These are phyloP conservation scores for Syrrhaptes paradoxus DNA, from an alignment of 2,113 vertebrate species.

Conservation along the genomic window DNA sequence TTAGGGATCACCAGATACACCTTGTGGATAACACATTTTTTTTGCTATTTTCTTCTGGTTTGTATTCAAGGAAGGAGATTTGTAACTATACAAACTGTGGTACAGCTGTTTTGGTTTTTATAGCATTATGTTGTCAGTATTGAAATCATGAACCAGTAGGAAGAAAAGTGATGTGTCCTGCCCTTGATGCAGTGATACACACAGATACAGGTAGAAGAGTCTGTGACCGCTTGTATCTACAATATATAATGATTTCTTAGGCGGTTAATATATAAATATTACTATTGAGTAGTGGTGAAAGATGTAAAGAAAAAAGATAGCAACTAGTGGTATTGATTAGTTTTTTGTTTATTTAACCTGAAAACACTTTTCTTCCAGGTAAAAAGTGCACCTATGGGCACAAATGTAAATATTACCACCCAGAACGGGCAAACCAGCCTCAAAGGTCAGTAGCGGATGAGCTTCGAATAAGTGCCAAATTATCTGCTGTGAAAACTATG, in stretches of 20 bases:
- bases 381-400: slow-evolving; percentile 99
- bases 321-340: not conserved
- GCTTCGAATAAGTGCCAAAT: slow-evolving; percentile 96
- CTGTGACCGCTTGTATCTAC: not conserved
- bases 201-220: not conserved
- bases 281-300: not conserved
- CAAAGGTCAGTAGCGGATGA: slow-evolving; percentile 96
- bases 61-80: not conserved
- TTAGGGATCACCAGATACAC: not conserved
- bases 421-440: slow-evolving; percentile 95
- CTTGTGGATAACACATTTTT: not conserved
- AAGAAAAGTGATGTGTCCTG: not conserved
- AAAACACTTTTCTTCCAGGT: slow-evolving; percentile 77
- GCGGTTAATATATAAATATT: not conserved
- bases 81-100: not conserved
- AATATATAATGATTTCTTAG: not conserved
- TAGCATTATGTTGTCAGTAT: not conserved
- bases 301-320: not conserved
- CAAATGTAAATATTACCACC: slow-evolving; percentile 99
- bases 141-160: not conserved
- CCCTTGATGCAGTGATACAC: not conserved
- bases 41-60: not conserved
- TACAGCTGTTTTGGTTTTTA: not conserved
- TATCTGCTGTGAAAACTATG: slow-evolving; percentile 97
- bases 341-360: slow-evolving; percentile 24